Evolutionary conservation across 2,113 vertebrate species (phyloP).

Genomic region (Laticauda laticaudata): DNA sequence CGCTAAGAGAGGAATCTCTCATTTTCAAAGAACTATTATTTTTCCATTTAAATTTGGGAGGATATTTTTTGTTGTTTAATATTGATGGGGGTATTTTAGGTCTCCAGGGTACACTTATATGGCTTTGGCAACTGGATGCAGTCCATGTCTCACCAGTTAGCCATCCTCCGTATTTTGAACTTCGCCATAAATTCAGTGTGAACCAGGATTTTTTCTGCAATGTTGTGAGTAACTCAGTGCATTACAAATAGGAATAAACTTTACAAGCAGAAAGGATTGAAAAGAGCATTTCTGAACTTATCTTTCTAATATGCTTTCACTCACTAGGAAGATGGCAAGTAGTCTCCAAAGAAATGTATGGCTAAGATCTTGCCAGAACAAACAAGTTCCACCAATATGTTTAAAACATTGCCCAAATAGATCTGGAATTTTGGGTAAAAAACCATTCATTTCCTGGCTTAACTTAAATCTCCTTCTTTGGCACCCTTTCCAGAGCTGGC

Average conservation of each 20-base stretch:
- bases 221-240: not conserved
- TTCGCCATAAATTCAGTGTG: not conserved
- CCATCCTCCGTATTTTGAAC: not conserved
- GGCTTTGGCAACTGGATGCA: not conserved
- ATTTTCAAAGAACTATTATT: not conserved
- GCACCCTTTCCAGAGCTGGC: not conserved
- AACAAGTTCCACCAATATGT: not conserved
- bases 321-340: not conserved
- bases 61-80: not conserved
- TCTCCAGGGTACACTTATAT: not conserved
- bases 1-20: not conserved
- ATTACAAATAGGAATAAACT: not conserved
- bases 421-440: not conserved
- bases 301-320: not conserved
- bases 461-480: not conserved
- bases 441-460: not conserved
- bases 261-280: not conserved
- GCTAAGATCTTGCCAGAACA: not conserved
- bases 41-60: not conserved
- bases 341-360: not conserved
- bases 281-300: not conserved
- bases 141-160: not conserved
- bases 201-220: not conserved
- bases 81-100: not conserved
- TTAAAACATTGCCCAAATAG: not conserved